Conservation (phyloP, 2,888 invertebrate genomes). For the Habrosyne pyritoides region DNA sequence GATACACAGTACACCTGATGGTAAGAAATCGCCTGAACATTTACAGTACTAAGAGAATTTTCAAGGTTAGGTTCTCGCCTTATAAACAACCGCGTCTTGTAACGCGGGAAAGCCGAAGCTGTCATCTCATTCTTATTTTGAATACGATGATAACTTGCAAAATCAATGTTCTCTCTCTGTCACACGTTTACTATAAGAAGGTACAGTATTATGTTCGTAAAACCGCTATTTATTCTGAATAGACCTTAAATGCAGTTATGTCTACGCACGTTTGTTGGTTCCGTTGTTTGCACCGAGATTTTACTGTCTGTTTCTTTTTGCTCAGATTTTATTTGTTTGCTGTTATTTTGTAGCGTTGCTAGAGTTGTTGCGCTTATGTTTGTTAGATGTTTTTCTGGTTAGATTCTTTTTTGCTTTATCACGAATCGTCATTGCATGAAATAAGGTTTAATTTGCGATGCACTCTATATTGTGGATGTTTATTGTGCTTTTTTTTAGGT, state of each 20-base stretch:
- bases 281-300: not conserved
- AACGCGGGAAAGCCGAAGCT: too few relatives aligned
- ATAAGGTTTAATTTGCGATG: not conserved
- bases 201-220: not conserved
- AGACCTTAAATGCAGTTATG: not conserved
- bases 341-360: not conserved
- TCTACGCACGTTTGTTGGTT: not conserved
- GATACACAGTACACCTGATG: too few relatives aligned
- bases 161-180: not conserved
- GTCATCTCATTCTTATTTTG: too few relatives aligned
- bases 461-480: not conserved
- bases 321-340: not conserved
- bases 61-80: too few relatives aligned
- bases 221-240: conserved; percentile 2
- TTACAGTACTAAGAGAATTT: too few relatives aligned
- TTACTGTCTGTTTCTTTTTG: not conserved
- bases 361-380: not conserved
- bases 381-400: not conserved
- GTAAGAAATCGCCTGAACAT: too few relatives aligned
- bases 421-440: not conserved
- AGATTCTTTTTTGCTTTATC: not conserved
- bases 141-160: too few relatives aligned
- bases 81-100: too few relatives aligned
- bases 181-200: not conserved
- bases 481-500: too few relatives aligned